Evolutionary conservation across 2,113 vertebrate species (phyloP), one percentile per base, ranked within the genome.

Genomic region (Lycaon pictus): DNA sequence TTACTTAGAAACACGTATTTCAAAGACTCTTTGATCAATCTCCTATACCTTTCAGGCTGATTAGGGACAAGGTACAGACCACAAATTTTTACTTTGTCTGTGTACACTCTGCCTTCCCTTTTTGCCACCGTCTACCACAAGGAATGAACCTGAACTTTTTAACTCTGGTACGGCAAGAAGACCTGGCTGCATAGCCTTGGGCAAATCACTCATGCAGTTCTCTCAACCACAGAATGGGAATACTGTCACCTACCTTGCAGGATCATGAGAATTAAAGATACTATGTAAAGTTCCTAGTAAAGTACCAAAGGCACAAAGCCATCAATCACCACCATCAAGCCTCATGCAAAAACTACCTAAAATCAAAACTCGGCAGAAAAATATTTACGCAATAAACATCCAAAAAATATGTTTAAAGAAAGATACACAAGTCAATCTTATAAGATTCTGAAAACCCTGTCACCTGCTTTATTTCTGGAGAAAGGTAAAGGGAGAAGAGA

Each of bases 401-500:
- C 92, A 88, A 94, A 94, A 79, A 89, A 56, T 65, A 94, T 88
- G 96, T 85, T 96, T 95, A 89, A 60, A 76, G 92, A 97, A 96
- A 97, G 86, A 97, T 97, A 89, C 89, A 93, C 84, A 95, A 96
- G 88, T 84, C 94, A 95, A 20, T 95, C 74, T 95, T 71, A 0
- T 91, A 95, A 90, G 92, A 96, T 89, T 97, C 87, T 97, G 97
- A 97, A 96, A 95, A 97, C 96, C 95, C 95, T 97, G 95, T 96
- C 77, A 91, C 97, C 97, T 96, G 90, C 94, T 98, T 98, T 97
- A 98, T 98, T 98, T 98, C 88, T 91, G 67, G 63, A 96, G 92
- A 92, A 92, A 74, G 53, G 74, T 83, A 89, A 87, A 88, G 81
- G 88, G 83, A 77, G 53, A 94, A 94, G 71, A 94, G 93, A 93